Conservation (phyloP, 2,113 vertebrate species). For the Burhinus bistriatus region DNA sequence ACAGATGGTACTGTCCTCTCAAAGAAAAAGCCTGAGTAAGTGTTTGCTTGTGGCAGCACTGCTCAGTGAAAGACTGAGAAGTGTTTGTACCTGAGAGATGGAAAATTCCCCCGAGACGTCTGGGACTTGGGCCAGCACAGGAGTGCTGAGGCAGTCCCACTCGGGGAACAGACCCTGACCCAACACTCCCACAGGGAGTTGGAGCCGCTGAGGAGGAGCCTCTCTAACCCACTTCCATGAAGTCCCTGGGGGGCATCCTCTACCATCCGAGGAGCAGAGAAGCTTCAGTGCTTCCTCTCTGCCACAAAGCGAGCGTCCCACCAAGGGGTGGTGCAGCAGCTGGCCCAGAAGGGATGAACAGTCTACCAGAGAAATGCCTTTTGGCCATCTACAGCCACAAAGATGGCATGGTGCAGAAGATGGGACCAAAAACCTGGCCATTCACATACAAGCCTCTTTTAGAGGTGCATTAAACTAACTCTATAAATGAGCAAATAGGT, state of each 20-base stretch:
- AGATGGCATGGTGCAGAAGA: background rate
- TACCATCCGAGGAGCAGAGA: background rate
- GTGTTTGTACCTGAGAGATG: background rate
- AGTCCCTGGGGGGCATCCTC: background rate
- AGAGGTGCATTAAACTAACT: background rate
- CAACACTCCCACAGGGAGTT: background rate
- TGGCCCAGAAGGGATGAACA: background rate
- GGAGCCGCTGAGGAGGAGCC: background rate
- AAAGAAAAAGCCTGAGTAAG: background rate
- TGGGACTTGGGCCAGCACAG: background rate
- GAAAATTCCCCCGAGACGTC: background rate
- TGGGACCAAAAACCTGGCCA: background rate
- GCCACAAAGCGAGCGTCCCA: accelerated
- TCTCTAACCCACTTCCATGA: background rate
- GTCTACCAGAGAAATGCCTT: background rate
- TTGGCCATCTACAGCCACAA: background rate
- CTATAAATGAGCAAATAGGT: background rate
- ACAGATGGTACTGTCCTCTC: background rate
- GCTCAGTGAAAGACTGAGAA: background rate
- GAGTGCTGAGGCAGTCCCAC: background rate
- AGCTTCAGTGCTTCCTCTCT: background rate
- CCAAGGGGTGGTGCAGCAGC: background rate
- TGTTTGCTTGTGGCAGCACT: background rate
- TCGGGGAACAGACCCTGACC: background rate
- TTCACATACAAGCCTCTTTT: background rate